phyloP scores from a whole-genome alignment of 2,797 vertebrate species.

The Meda fulgida region DNA sequence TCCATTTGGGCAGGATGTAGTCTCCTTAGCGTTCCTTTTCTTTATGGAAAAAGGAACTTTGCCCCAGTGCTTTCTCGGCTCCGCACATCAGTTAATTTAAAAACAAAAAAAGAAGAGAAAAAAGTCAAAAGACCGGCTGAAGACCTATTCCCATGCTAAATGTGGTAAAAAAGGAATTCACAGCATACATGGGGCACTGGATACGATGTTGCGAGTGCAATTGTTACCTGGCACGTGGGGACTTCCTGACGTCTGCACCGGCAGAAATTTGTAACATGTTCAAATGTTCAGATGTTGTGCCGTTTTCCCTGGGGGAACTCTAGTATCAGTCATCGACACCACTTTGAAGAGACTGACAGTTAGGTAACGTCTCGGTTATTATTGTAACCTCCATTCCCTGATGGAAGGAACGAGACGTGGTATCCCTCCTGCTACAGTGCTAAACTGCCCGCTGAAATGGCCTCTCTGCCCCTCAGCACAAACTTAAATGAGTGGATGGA shows the following conservation, averaged over 20 bases:
- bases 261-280: neutral
- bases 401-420: neutral
- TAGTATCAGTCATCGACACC: neutral
- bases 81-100: too few relatives aligned
- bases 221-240: rapidly evolving
- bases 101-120: too few relatives aligned
- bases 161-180: neutral
- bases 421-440: neutral
- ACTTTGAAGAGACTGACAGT: neutral
- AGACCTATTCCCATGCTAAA: neutral
- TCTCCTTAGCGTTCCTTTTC: too few relatives aligned
- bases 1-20: neutral
- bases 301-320: neutral
- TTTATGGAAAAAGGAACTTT: too few relatives aligned
- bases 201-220: neutral
- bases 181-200: too few relatives aligned
- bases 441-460: neutral
- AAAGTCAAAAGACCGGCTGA: too few relatives aligned
- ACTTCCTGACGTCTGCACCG: neutral
- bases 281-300: neutral
- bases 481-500: neutral
- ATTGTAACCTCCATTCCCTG: too few relatives aligned
- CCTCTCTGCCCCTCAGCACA: neutral
- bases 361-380: neutral
- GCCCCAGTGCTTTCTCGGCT: too few relatives aligned